These are phyloP conservation scores for Paratrypauchen microcephalus DNA, from an alignment of 2,797 vertebrate genomes.

Conservation along the genomic window DNA sequence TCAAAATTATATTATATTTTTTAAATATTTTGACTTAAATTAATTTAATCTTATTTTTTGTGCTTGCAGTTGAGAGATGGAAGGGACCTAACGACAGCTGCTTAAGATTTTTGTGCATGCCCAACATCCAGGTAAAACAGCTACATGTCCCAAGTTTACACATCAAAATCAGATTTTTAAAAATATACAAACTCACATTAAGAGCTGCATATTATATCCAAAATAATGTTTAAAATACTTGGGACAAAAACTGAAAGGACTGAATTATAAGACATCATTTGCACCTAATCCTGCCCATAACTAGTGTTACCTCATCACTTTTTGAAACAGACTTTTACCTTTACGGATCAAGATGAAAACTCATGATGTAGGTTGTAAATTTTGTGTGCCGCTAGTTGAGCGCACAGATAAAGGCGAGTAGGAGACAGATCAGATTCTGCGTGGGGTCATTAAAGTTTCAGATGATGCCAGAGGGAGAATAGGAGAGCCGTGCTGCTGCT, in stretches of 20 bases:
- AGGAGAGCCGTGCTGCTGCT: slow-evolving; percentile 62
- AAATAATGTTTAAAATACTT: neutral
- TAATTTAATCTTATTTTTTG: neutral
- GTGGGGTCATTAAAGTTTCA: slow-evolving; percentile 81
- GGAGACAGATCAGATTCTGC: slow-evolving; percentile 77
- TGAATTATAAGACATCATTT: neutral
- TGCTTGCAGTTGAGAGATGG: neutral
- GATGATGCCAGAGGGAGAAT: slow-evolving; percentile 72
- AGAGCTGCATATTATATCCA: no score
- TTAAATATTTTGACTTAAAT: no score
- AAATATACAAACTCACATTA: no score
- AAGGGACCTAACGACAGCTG: neutral
- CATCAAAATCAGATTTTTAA: neutral
- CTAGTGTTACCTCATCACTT: neutral
- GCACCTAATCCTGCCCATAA: neutral
- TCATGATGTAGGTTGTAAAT: neutral
- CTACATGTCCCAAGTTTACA: neutral
- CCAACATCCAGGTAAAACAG: neutral
- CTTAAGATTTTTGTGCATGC: neutral
- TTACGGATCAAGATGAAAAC: neutral
- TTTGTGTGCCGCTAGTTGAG: slow-evolving; percentile 21
- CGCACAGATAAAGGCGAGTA: slow-evolving; percentile 45
- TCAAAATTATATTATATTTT: neutral
- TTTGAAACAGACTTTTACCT: neutral
- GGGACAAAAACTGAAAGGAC: neutral